Percentiles rank a stretch among this genome's conserved stretches.
Evolutionary conservation across 2,888 invertebrate species (phyloP).

Genomic region (Tuberolachnus salignus): DNA sequence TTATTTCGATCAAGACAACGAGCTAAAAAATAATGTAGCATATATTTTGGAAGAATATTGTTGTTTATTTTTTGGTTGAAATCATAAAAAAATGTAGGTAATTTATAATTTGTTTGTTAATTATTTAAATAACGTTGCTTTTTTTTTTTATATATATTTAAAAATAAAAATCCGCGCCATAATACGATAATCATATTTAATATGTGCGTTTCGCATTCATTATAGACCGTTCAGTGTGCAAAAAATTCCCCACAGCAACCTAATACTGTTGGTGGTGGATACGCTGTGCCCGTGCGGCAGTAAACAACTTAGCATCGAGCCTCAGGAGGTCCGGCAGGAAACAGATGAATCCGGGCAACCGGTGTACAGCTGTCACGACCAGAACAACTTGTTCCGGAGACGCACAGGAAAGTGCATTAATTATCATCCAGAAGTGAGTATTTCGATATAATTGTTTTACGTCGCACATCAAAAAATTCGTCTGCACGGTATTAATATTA

Average conservation of each 20-base stretch:
- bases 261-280: slow-evolving; percentile 86
- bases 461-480: too few species aligned
- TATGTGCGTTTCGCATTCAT: slow-evolving; percentile 56
- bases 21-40: too few species aligned
- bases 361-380: slow-evolving; percentile 64
- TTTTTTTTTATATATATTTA: too few species aligned
- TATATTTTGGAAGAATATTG: too few species aligned
- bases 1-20: too few species aligned
- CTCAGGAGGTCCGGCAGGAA: slow-evolving; percentile 65
- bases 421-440: slow-evolving; percentile 77
- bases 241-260: slow-evolving; percentile 87
- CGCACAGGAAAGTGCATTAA: slow-evolving; percentile 82
- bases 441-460: background rate
- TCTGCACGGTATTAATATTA: too few species aligned
- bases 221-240: slow-evolving; percentile 87
- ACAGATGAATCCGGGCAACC: slow-evolving; percentile 60
- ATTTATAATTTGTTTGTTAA: too few species aligned
- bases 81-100: too few species aligned
- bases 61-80: too few species aligned
- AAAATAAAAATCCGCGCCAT: too few species aligned
- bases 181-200: background rate
- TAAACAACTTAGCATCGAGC: slow-evolving; percentile 81
- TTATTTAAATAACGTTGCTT: too few species aligned
- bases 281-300: slow-evolving; percentile 87
- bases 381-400: slow-evolving; percentile 73